Conservation (phyloP, 2,888 invertebrate species). For the Drosophila conformis region DNA sequence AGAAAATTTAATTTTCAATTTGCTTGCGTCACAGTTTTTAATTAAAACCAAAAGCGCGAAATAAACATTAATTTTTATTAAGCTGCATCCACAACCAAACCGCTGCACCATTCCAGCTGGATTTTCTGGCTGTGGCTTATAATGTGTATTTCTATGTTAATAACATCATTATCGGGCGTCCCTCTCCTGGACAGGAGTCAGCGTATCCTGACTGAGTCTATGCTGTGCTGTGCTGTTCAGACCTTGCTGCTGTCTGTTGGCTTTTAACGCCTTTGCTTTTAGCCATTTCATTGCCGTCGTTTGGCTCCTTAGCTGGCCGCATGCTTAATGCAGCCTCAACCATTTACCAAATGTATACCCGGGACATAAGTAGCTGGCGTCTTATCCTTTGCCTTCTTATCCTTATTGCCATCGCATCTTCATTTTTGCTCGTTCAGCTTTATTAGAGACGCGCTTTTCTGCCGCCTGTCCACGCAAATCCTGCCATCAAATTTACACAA, state of each 20-base stretch:
- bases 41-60: slow-evolving; percentile 71
- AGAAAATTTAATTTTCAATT: slow-evolving; percentile 66
- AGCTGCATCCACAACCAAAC: slow-evolving; percentile 8
- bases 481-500: slow-evolving; percentile 75
- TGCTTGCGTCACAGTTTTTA: slow-evolving; percentile 70
- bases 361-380: slow-evolving; percentile 48
- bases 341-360: slow-evolving; percentile 40
- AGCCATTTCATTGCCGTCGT: slow-evolving; percentile 48
- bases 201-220: slow-evolving; percentile 13
- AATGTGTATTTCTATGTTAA: slow-evolving; percentile 73
- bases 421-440: slow-evolving; percentile 74
- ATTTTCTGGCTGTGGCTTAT: slow-evolving; percentile 55
- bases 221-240: slow-evolving; percentile 2
- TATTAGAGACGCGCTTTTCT: slow-evolving; percentile 50
- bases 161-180: slow-evolving; percentile 70
- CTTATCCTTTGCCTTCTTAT: slow-evolving; percentile 63
- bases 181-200: slow-evolving; percentile 14
- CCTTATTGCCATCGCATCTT: slow-evolving; percentile 76
- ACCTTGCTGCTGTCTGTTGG: slow-evolving; percentile 42
- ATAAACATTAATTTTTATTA: slow-evolving; percentile 75
- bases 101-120: background rate
- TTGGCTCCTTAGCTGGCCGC: slow-evolving; percentile 35
- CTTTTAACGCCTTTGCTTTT: slow-evolving; percentile 74
- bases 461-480: slow-evolving; percentile 59
- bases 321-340: slow-evolving; percentile 50